These are phyloP conservation scores for Pagrus major DNA, from an alignment of 2,113 vertebrate genomes.

Conservation along the genomic window DNA sequence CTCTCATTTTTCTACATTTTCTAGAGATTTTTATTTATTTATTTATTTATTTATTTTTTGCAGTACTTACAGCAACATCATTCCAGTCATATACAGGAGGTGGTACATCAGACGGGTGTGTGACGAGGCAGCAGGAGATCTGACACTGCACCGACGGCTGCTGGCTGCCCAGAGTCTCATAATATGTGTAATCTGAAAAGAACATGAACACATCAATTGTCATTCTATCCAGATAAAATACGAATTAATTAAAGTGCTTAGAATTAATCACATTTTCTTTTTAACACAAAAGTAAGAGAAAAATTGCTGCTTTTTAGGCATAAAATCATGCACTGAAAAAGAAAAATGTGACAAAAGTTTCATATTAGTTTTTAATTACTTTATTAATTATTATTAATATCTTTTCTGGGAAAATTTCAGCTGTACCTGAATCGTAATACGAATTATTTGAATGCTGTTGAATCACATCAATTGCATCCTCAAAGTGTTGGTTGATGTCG, in stretches of 20 bases:
- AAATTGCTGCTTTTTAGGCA: neutral
- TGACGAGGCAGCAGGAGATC: conserved; percentile 81
- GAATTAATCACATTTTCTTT: neutral
- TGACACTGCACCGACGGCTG: conserved; percentile 79
- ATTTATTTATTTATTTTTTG: too few relatives aligned
- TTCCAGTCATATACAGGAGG: conserved; percentile 83
- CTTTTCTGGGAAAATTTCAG: neutral
- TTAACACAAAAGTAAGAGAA: neutral
- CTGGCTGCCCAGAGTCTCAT: conserved; percentile 82
- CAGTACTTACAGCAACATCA: conserved; percentile 84
- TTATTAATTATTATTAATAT: too few relatives aligned
- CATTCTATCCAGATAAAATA: neutral
- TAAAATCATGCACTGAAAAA: neutral
- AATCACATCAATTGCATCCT: conserved; percentile 95
- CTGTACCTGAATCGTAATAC: conserved; percentile 80
- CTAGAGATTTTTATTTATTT: too few relatives aligned
- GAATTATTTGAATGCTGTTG: conserved; percentile 88
- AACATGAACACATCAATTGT: neutral
- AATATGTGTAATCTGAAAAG: conserved; percentile 85
- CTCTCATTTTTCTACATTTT: neutral
- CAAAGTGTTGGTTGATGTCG: conserved; percentile 91
- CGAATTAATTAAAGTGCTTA: neutral
- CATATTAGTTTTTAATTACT: too few relatives aligned
- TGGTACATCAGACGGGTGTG: conserved; percentile 77
- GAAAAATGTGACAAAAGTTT: neutral